These are phyloP conservation scores for Drosophila lacteicornis DNA, from an alignment of 1,140 invertebrate species.

Conservation along the genomic window DNA sequence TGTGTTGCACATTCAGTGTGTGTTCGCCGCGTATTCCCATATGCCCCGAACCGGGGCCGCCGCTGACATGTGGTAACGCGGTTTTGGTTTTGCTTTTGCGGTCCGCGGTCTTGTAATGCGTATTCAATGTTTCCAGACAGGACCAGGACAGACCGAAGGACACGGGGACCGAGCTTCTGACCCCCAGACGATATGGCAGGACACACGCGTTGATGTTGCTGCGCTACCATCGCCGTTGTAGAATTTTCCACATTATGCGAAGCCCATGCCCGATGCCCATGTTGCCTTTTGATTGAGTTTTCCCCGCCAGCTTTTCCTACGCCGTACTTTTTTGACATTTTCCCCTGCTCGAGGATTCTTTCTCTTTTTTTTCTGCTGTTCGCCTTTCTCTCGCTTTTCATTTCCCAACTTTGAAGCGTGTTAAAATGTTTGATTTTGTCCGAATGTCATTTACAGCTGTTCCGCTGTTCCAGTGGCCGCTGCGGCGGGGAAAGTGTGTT, in stretches of 20 bases:
- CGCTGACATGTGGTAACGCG: slow-evolving; percentile 81
- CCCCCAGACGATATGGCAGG: slow-evolving; percentile 70
- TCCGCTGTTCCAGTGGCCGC: slow-evolving; percentile 30
- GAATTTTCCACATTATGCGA: slow-evolving; percentile 77
- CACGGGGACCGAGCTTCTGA: slow-evolving; percentile 51
- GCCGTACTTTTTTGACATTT: slow-evolving; percentile 71
- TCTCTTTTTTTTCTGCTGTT: slow-evolving; percentile 15
- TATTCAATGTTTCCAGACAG: slow-evolving; percentile 80
- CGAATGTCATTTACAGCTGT: slow-evolving; percentile 81
- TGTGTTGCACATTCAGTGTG: slow-evolving; percentile 75
- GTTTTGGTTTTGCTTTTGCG: slow-evolving; percentile 77
- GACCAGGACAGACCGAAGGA: slow-evolving; percentile 48
- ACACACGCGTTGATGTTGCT: slow-evolving; percentile 66
- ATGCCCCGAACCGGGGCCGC: slow-evolving; percentile 66
- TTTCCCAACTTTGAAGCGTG: slow-evolving; percentile 71
- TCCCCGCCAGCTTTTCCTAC: slow-evolving; percentile 66
- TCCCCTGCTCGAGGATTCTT: slow-evolving; percentile 20
- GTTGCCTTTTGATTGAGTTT: slow-evolving; percentile 80
- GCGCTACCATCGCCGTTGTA: slow-evolving; percentile 17
- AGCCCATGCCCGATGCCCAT: slow-evolving; percentile 55
- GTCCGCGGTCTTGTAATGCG: slow-evolving; percentile 79
- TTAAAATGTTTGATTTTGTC: slow-evolving; percentile 82
- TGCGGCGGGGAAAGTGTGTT: slow-evolving; percentile 38
- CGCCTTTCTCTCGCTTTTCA: slow-evolving; percentile 34
- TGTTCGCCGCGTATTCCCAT: slow-evolving; percentile 64